Evolutionary conservation across 1,140 invertebrate genomes (phyloP), one percentile per base, ranked within the genome.

Genomic region (Sitophilus oryzae): DNA sequence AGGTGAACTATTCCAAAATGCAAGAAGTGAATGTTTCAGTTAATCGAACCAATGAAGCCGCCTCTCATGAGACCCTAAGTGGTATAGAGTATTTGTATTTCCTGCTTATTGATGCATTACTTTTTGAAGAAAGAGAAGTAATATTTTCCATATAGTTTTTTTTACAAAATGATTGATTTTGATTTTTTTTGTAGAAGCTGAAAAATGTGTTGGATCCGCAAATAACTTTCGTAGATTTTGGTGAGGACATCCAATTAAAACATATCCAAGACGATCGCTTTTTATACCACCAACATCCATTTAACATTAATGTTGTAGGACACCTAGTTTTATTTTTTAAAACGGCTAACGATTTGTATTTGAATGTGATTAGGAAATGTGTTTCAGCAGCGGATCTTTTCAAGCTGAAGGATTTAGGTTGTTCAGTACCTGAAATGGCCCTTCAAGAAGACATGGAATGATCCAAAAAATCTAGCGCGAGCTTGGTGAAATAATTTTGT

Each of bases 361-460:
- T n/a, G 19, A 46, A 11, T 21, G 20, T 54, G 22, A 14, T 54
- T 1, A 45, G 21, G 15, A 22, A 38, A 22, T 45, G 36, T 37
- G 2, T 54, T 15, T 14, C 42, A 11, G n/a, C 19, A n/a, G 21
- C n/a, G 0, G 20, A 18, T 1, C 38, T 38, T 38, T 38, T 22
- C 46, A 35, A 14, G 19, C 43, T 54, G 9, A 15, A 35, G 18
- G 35, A 54, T 16, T 46, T 37, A 18, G 52, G 52, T 15, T 54
- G 52, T 41, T 34, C 11, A 8, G 15, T 54, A 16, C 52, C 52
- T 10, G 44, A 45, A 18, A 54, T 54, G 8, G 22, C 45, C 25
- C 2, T 46, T 5, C 42, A 35, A 22, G 52, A 54, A 41, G 30
- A 38, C 6, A 54, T 54, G 52, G 52, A 54, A 46, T 54, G 30